Base-by-base conservation (phyloP, 2,888 invertebrate species). In the Linnaemya vulpina region DNA sequence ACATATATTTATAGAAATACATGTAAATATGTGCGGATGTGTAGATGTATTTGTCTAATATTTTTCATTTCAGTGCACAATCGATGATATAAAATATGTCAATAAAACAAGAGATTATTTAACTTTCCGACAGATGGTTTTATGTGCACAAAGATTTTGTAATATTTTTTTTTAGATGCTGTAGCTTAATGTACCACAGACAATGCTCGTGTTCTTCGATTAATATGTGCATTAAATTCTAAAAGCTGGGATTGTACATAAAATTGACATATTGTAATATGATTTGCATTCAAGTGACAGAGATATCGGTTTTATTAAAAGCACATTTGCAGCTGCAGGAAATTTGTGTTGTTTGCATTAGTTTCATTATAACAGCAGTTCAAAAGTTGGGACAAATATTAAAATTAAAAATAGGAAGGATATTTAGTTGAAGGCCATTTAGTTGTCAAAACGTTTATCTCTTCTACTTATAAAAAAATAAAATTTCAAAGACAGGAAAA, bases 41-140 rank as follows among this genome's bases (percentile, higher is more conserved):
- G 65, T 13, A 46, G 63, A 73, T 63, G 78, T 71, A 63, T 79
- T 78, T 78, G 70, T 74, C 73, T 62, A 65, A 80, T 80, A 60
- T 68, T 74, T 75, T 75, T 63, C 75, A 81, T 75, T 75, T 38
- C 53, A 81, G 75, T 81, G 75, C 68, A 70, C 81, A 81, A 81
- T 70, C 68, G 75, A 75, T 75, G 75, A 75, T 68, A 81, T 68
- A 81, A 81, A 81, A 81, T 81, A 75, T 81, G 68, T 81, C 81
- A 81, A 75, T 81, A 81, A 81, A 81, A 75, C 81, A 75, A 62
- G 68, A 75, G 75, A 81, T 75, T 81, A 75, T 81, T 81, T 68
- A 75, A 81, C 68, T 75, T 81, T 60, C 75, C 68, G 68, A 81
- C 81, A 75, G 74, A 81, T 81, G 75, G 68, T 75, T 70, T 75